Evolutionary conservation across 92 coral and sea anemone species (phyloP).

Genomic region (Phymanthus crucifer): DNA sequence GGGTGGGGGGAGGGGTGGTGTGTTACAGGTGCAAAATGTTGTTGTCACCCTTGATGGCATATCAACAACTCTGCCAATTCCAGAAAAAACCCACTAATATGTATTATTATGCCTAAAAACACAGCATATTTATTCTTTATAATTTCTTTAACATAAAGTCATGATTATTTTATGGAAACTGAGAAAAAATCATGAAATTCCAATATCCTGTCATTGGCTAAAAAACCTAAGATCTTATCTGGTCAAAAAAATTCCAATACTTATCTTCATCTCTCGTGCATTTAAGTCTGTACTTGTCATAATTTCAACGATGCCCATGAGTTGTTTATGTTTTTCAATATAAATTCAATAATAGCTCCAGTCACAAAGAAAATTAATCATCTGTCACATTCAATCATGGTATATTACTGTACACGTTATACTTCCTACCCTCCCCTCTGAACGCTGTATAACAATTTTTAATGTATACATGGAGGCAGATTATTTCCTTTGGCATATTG

Average conservation of each 20-base stretch:
- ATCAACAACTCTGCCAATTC: background rate
- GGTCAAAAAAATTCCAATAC: background rate
- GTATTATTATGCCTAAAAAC: background rate
- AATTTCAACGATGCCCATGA: background rate
- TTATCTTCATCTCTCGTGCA: background rate
- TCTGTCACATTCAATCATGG: background rate
- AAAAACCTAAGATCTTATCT: background rate
- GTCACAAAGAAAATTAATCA: background rate
- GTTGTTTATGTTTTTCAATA: background rate
- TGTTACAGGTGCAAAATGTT: background rate
- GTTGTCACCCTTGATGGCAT: background rate
- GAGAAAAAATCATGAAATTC: background rate
- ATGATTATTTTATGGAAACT: background rate
- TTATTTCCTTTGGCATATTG: conserved; percentile 56
- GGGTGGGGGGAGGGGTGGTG: conserved; percentile 12
- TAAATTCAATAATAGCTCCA: background rate
- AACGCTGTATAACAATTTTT: conserved; percentile 28
- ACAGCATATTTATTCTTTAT: background rate
- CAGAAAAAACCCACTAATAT: background rate
- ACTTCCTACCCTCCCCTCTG: conserved; percentile 31
- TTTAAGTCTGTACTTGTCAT: conserved; percentile 1
- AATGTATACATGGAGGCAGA: conserved; percentile 44
- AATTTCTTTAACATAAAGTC: background rate
- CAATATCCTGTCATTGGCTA: background rate
- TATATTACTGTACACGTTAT: background rate